Evolutionary conservation across 2,113 vertebrate species (phyloP).

Genomic region (Podiceps cristatus): DNA sequence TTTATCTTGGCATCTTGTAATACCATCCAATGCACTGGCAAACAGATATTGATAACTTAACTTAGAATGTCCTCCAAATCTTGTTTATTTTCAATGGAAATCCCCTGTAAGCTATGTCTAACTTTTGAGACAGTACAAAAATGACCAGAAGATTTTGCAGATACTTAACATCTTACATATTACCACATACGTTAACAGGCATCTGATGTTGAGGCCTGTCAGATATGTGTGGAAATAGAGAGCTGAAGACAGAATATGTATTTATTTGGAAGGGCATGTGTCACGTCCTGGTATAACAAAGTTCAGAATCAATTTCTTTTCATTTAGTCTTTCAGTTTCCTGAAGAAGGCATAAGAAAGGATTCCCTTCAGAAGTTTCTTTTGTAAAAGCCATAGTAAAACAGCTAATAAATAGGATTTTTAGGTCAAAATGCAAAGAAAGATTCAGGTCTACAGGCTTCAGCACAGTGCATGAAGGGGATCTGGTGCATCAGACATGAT

Average conservation of each 20-base stretch:
- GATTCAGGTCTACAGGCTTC: background rate
- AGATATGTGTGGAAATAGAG: background rate
- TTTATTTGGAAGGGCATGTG: background rate
- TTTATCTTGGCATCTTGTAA: slow-evolving; percentile 57
- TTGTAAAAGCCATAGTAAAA: background rate
- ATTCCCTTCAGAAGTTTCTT: background rate
- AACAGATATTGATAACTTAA: slow-evolving; percentile 29
- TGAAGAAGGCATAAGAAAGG: background rate
- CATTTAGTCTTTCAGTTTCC: background rate
- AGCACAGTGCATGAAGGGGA: background rate
- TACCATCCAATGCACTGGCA: background rate
- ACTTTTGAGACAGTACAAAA: slow-evolving; percentile 28
- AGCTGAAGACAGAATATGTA: background rate
- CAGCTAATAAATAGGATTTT: background rate
- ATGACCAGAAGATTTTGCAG: slow-evolving; percentile 29
- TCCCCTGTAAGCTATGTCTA: slow-evolving; percentile 29
- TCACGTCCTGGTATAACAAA: background rate
- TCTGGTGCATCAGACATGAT: background rate
- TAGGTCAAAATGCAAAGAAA: background rate
- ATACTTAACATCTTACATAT: background rate
- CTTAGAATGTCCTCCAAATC: slow-evolving; percentile 19
- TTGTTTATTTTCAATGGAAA: slow-evolving; percentile 38
- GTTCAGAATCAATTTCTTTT: background rate
- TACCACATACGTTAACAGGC: background rate
- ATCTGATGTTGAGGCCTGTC: background rate